Base-by-base conservation (phyloP, 2,113 vertebrate species). In the Oreotragus oreotragus region DNA sequence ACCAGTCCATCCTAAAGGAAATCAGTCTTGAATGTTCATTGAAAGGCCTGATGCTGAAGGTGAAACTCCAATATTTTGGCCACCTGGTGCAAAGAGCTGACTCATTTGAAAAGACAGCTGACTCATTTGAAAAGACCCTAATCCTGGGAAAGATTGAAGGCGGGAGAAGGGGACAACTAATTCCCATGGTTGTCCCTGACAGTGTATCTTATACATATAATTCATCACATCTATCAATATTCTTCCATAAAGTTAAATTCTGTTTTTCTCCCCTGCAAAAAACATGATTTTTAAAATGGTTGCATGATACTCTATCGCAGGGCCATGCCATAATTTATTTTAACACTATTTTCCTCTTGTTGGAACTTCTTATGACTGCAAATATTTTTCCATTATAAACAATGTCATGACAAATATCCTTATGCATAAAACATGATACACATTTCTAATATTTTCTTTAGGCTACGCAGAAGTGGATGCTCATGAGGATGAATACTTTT, bases 361-460 rank as follows among this genome's bases (percentile, higher is more conserved):
- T 77, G 33, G 27, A 66, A 27, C 51, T n/a, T 83, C 60, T 53
- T 76, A 43, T 83, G 43, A 83, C 55, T 94, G 73, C 64, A 91
- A 88, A 73, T 88, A 88, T 83, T 55, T 94, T 94, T 45, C 83
- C 84, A 88, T 76, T 76, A 81, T 91, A 81, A 92, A 84, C 28
- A 95, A 47, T 27, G 53, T 9, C 39, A 95, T 88, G 47, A 64
- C 30, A 94, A 91, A 83, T 58, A 84, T 58, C 45, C 86, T 84
- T 79, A 84, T 49, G 25, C 64, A 77, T 84, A 57, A 88, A 84
- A 77, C 49, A 84, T 88, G 12, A 62, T 55, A n/a, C 23, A 95
- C 3, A 45, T 79, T 53, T 97, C 16, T 76, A 58, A 84, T 91
- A 76, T 85, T 85, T 89, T 92, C n/a, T 66, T 79, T 70, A 66